A percentile compares a stretch with the other conserved stretches of the same genome.
Evolutionary conservation across 2,888 invertebrate genomes (phyloP).

Genomic region (Argynnis bischoffii): DNA sequence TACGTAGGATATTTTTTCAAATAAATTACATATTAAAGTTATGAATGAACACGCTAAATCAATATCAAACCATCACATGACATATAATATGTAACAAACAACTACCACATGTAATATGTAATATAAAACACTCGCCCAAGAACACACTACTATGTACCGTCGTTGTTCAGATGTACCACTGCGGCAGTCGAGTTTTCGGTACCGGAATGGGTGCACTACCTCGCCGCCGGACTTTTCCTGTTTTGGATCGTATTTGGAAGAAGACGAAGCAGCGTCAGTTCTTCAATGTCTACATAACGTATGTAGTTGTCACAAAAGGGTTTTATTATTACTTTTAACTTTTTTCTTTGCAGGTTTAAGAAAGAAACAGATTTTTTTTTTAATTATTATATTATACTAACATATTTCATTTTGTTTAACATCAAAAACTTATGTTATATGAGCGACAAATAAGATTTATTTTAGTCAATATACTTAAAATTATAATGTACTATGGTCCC

Average conservation of each 20-base stretch:
- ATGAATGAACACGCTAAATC: too few species aligned
- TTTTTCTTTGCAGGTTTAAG: not conserved
- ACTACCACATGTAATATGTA: conserved; percentile 60
- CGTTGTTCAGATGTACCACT: conserved; percentile 71
- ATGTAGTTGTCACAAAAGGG: conserved; percentile 29
- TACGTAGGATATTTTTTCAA: not conserved
- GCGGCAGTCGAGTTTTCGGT: conserved; percentile 74
- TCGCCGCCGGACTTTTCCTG: conserved; percentile 69
- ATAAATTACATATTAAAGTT: not conserved
- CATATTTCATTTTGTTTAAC: too few species aligned
- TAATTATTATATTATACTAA: too few species aligned
- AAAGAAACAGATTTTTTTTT: too few species aligned
- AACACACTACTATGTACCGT: conserved; percentile 43
- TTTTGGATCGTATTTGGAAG: conserved; percentile 70
- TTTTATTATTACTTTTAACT: not conserved
- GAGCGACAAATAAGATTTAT: too few species aligned
- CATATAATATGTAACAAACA: conserved; percentile 28
- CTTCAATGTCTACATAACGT: conserved; percentile 54
- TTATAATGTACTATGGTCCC: too few species aligned
- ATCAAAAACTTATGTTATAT: too few species aligned
- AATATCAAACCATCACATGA: too few species aligned
- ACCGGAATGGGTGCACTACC: conserved; percentile 76
- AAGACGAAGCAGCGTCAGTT: conserved; percentile 56
- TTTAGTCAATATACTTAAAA: too few species aligned
- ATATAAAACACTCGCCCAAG: conserved; percentile 39